These are phyloP conservation scores for Agrochola macilenta DNA, from an alignment of 2,888 invertebrate species.

Conservation along the genomic window DNA sequence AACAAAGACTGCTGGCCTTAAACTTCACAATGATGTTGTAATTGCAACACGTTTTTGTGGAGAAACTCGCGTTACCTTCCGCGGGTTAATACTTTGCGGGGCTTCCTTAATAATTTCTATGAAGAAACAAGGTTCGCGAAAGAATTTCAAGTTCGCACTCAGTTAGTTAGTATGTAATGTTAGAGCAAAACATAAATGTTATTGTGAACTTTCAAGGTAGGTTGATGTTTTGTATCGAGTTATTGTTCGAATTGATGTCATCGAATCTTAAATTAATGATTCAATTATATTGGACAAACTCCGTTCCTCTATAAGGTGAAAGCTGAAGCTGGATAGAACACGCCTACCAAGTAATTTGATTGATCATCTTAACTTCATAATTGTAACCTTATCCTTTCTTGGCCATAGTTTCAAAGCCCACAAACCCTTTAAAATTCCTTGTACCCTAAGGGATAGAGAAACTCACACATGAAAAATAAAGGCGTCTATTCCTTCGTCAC, in stretches of 20 bases:
- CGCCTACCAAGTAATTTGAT: not conserved
- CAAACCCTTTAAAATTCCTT: conserved; percentile 42
- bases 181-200: conserved; percentile 6
- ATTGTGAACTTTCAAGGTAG: conserved; percentile 16
- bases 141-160: conserved; percentile 39
- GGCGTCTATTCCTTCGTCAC: conserved; percentile 58
- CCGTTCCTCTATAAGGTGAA: not conserved
- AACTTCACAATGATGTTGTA: conserved; percentile 71
- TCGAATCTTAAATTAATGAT: not conserved
- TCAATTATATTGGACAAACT: no score
- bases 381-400: conserved; percentile 16
- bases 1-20: conserved; percentile 69
- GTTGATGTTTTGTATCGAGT: not conserved
- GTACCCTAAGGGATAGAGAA: conserved; percentile 35
- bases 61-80: conserved; percentile 31
- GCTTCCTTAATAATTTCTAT: conserved; percentile 42
- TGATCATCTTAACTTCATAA: conserved; percentile 8
- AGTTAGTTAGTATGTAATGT: conserved; percentile 21
- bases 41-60: conserved; percentile 69
- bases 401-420: conserved; percentile 31
- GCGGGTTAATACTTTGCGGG: conserved; percentile 33
- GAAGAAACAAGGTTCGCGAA: conserved; percentile 29
- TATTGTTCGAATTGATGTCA: not conserved
- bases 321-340: not conserved
- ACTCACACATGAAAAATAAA: conserved; percentile 56